Percentiles rank a stretch among this genome's conserved stretches.
Conservation (phyloP, 2,797 vertebrate species). For the Argyrosomus regius region DNA sequence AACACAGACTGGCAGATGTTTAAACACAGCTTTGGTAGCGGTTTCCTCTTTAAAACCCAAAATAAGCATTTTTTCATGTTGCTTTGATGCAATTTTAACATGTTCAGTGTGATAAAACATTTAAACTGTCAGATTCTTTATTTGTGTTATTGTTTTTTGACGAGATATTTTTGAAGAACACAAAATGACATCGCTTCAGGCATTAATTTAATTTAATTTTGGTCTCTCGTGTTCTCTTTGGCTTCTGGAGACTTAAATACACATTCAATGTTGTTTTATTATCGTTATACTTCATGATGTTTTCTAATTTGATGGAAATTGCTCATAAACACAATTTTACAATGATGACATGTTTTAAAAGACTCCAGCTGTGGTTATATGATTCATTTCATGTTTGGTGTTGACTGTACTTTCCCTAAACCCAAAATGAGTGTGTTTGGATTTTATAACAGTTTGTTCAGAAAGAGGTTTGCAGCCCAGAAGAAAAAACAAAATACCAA, state of each 20-base stretch:
- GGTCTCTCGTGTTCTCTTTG: background rate
- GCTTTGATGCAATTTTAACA: constrained; percentile 37
- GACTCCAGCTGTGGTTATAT: background rate
- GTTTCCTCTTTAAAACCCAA: constrained; percentile 67
- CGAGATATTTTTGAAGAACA: background rate
- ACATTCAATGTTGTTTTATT: background rate
- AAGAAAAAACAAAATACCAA: background rate
- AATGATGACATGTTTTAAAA: background rate
- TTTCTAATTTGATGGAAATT: background rate
- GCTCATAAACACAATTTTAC: background rate
- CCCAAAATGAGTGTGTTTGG: background rate
- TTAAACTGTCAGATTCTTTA: background rate
- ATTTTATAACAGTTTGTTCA: background rate
- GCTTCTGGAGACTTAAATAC: background rate
- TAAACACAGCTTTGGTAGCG: constrained; percentile 61
- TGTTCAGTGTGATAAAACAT: background rate
- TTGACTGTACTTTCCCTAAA: background rate
- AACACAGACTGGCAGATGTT: constrained; percentile 50
- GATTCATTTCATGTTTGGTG: background rate
- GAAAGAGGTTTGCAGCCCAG: background rate
- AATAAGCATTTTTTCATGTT: constrained; percentile 40
- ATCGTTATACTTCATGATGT: background rate
- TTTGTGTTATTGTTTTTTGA: background rate
- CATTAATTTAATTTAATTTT: background rate
- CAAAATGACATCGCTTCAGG: background rate